These are phyloP conservation scores for Cheilosia soror DNA, from an alignment of 2,888 invertebrate species.

Conservation along the genomic window DNA sequence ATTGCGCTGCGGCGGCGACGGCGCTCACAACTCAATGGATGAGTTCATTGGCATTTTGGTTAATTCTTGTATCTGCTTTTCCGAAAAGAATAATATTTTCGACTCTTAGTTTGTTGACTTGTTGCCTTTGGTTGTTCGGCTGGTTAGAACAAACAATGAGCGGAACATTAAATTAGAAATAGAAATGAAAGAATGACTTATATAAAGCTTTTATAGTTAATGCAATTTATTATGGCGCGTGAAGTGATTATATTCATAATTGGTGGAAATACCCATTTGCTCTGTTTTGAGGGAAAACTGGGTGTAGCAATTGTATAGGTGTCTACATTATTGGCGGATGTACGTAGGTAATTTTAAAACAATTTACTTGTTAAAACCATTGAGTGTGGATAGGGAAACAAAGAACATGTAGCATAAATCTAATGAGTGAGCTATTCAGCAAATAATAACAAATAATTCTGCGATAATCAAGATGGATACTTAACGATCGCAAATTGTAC, in stretches of 20 bases:
- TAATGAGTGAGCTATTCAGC: too few relatives aligned
- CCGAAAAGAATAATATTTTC: slow-evolving; percentile 62
- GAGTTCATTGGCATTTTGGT: slow-evolving; percentile 71
- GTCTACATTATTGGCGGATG: too few relatives aligned
- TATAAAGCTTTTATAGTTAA: background rate
- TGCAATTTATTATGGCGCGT: slow-evolving; percentile 16
- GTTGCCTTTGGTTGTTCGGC: slow-evolving; percentile 50
- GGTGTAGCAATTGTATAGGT: background rate
- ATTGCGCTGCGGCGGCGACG: slow-evolving; percentile 46
- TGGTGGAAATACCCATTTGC: slow-evolving; percentile 5
- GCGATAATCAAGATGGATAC: too few relatives aligned
- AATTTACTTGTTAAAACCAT: too few relatives aligned
- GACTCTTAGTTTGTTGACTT: slow-evolving; percentile 63
- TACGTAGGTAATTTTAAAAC: too few relatives aligned
- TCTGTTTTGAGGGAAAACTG: background rate
- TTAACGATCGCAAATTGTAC: too few relatives aligned
- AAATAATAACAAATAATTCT: too few relatives aligned
- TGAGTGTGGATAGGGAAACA: too few relatives aligned
- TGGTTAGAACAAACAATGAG: slow-evolving; percentile 49
- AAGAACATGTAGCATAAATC: too few relatives aligned
- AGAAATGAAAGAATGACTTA: slow-evolving; percentile 35
- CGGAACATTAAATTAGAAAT: slow-evolving; percentile 48
- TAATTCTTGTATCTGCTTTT: slow-evolving; percentile 63
- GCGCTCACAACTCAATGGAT: slow-evolving; percentile 62
- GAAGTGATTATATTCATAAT: slow-evolving; percentile 9